These are phyloP conservation scores for Syngnathus typhle DNA, from an alignment of 2,113 vertebrate species.

Conservation along the genomic window DNA sequence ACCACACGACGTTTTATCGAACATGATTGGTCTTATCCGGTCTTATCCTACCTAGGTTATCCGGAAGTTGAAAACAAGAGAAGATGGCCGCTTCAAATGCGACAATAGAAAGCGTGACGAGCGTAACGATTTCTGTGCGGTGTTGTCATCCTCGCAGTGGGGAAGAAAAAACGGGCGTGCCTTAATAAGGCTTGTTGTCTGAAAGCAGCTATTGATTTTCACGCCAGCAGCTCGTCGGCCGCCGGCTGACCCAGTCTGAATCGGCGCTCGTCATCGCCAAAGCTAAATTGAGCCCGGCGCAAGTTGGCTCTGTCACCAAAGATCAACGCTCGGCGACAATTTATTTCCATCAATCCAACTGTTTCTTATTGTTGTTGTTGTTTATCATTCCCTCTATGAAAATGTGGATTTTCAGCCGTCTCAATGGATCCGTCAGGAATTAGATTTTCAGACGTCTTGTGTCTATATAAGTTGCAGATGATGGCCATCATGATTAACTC, in stretches of 20 bases:
- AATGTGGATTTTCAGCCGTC: constrained; percentile 42
- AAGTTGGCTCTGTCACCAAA: constrained; percentile 59
- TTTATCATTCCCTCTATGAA: constrained; percentile 5
- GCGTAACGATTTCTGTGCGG: constrained; percentile 63
- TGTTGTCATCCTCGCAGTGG: constrained; percentile 50
- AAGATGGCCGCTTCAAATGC: constrained; percentile 52
- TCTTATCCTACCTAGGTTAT: too few relatives aligned
- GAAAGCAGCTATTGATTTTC: constrained; percentile 76
- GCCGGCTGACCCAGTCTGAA: constrained; percentile 57
- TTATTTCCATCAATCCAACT: constrained; percentile 66
- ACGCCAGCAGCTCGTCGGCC: constrained; percentile 56
- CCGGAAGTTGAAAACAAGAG: constrained; percentile 36
- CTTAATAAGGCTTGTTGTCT: constrained; percentile 72
- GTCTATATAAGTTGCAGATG: too few relatives aligned
- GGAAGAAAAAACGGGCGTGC: constrained; percentile 57
- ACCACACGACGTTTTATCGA: too few relatives aligned
- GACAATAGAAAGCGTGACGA: constrained; percentile 50
- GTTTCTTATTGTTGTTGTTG: constrained; percentile 24
- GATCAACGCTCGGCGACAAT: constrained; percentile 55
- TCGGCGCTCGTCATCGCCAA: constrained; percentile 51
- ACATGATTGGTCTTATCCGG: constrained; percentile 18
- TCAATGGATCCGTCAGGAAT: constrained; percentile 16
- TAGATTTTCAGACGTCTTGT: too few relatives aligned
- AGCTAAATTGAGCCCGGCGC: constrained; percentile 76
- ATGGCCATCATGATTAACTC: too few relatives aligned